A percentile compares a stretch with the other conserved stretches of the same genome.
Evolutionary conservation across 2,888 invertebrate species (phyloP).

Genomic region (Carpatolechia fugitivella): DNA sequence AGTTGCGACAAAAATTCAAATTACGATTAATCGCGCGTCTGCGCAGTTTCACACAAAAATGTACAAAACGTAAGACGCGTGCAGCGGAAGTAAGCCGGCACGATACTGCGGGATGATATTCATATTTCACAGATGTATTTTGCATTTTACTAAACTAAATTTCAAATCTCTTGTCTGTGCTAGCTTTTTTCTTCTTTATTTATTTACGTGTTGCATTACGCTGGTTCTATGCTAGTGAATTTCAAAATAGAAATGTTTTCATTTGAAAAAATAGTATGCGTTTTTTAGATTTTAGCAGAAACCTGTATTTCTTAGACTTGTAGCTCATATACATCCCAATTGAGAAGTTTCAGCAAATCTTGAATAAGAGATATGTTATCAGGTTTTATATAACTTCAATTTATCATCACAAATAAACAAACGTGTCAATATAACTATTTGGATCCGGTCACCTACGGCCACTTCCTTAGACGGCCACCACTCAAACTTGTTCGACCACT

Average conservation of each 20-base stretch:
- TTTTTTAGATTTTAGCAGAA: too few relatives aligned
- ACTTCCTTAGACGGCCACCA: too few relatives aligned
- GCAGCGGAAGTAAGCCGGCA: slow-evolving; percentile 1
- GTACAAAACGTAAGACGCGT: background rate
- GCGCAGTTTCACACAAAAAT: background rate
- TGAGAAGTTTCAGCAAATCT: too few relatives aligned
- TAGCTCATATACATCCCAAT: too few relatives aligned
- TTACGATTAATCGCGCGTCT: background rate
- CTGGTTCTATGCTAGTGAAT: background rate
- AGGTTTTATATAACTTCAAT: too few relatives aligned
- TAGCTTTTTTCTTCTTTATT: background rate
- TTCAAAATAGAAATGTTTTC: background rate
- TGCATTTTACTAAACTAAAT: background rate
- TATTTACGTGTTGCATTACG: background rate
- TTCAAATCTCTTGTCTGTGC: background rate
- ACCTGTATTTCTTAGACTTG: too few relatives aligned
- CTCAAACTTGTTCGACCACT: too few relatives aligned
- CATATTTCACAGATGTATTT: background rate
- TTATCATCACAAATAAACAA: too few relatives aligned
- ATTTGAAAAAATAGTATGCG: too few relatives aligned
- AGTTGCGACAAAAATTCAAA: background rate
- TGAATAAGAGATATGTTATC: too few relatives aligned
- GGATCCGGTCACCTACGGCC: too few relatives aligned
- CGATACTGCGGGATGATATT: slow-evolving; percentile 2
- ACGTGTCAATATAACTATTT: too few relatives aligned